Conservation (phyloP, 2,888 invertebrate genomes). For the Cabera pusaria region DNA sequence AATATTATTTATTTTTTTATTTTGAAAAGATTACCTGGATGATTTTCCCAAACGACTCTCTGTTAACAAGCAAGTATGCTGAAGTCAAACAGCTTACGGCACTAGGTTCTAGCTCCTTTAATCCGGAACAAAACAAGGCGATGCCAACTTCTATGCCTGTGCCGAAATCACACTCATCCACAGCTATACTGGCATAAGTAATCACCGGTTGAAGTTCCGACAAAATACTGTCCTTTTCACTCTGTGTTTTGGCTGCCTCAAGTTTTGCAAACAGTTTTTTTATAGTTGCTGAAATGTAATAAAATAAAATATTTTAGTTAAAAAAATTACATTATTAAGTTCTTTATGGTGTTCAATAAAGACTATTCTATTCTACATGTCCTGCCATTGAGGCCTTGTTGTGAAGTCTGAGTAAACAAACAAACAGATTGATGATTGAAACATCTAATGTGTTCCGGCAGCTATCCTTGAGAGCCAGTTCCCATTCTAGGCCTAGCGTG, state of each 20-base stretch:
- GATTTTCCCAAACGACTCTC: conserved; percentile 89
- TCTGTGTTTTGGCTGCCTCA: conserved; percentile 81
- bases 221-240: conserved; percentile 84
- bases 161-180: conserved; percentile 98
- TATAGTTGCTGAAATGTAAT: conserved; percentile 83
- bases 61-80: conserved; percentile 89
- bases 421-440: no score
- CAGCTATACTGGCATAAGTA: conserved; percentile 93
- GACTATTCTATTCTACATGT: no score
- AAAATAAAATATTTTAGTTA: no score
- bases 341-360: no score
- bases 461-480: no score
- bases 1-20: no score
- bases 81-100: conserved; percentile 86
- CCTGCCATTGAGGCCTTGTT: no score
- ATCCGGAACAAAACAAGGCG: conserved; percentile 91
- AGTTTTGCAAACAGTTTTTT: conserved; percentile 88
- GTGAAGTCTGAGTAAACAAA: no score
- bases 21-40: conserved; percentile 83
- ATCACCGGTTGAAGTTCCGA: conserved; percentile 91
- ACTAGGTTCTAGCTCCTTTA: conserved; percentile 86
- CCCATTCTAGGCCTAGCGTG: no score
- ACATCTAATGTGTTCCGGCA: no score
- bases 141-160: conserved; percentile 95
- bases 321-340: no score